These are phyloP conservation scores for Semicossyphus pulcher DNA, from an alignment of 2,113 vertebrate genomes.

Conservation along the genomic window DNA sequence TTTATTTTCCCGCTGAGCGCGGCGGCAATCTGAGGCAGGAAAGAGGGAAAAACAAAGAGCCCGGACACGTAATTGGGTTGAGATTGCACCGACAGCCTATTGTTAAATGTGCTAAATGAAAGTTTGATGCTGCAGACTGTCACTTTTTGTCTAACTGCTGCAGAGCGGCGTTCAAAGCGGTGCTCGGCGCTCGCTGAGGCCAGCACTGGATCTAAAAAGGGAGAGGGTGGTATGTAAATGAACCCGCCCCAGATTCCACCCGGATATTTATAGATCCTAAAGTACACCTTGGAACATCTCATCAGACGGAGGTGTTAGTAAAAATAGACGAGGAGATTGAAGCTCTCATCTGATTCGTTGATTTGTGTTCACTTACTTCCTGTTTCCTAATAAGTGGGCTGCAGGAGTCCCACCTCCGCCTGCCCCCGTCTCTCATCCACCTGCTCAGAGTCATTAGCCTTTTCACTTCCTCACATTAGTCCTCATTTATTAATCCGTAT, in stretches of 20 bases:
- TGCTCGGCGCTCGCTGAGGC: constrained; percentile 28
- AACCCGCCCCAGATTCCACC: constrained; percentile 58
- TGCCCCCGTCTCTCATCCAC: constrained; percentile 70
- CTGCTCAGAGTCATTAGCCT: constrained; percentile 81
- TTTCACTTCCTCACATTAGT: constrained; percentile 80
- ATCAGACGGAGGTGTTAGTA: constrained; percentile 21
- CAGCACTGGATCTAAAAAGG: constrained; percentile 32
- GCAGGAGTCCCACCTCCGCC: constrained; percentile 61
- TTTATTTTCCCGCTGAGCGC: constrained; percentile 40
- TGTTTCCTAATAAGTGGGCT: too few species aligned
- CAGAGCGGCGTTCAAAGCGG: constrained; percentile 21
- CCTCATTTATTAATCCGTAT: constrained; percentile 71
- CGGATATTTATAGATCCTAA: constrained; percentile 53
- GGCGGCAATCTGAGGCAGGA: not conserved
- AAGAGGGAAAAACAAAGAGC: constrained; percentile 21
- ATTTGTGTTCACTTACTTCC: constrained; percentile 50
- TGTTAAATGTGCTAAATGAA: constrained; percentile 56
- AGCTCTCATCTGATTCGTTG: constrained; percentile 50
- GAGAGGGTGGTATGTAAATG: constrained; percentile 56
- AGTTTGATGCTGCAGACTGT: constrained; percentile 39
- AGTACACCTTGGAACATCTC: constrained; percentile 33
- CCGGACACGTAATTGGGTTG: constrained; percentile 8
- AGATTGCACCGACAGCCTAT: constrained; percentile 38
- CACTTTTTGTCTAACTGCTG: constrained; percentile 4
- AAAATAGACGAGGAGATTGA: constrained; percentile 34